Conservation (phyloP, 2,113 vertebrate species). For the Eulemur rufifrons region DNA sequence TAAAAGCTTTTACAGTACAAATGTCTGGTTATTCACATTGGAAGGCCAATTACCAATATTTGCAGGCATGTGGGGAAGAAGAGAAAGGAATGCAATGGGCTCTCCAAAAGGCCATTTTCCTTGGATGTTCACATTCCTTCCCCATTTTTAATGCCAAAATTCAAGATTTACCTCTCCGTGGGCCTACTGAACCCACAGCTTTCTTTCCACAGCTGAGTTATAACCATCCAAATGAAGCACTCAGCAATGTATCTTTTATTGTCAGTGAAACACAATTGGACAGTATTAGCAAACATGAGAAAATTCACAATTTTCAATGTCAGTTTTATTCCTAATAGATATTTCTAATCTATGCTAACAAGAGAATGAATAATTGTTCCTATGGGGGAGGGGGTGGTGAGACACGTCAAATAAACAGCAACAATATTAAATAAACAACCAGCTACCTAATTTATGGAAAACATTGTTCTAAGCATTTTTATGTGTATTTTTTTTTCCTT, state of each 20-base stretch:
- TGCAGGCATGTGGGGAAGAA: neutral
- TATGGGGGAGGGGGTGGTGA: neutral
- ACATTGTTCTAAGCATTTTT: slow-evolving; percentile 20
- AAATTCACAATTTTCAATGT: slow-evolving; percentile 45
- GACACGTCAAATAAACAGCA: neutral
- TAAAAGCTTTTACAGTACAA: slow-evolving; percentile 46
- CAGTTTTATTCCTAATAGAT: slow-evolving; percentile 6
- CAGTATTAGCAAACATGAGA: neutral
- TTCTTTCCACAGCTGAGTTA: slow-evolving; percentile 17
- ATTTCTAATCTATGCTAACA: slow-evolving; percentile 23
- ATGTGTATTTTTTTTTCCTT: neutral
- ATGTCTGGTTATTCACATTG: neutral
- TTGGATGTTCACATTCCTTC: slow-evolving; percentile 1
- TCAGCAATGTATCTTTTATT: neutral
- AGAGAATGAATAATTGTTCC: slow-evolving; percentile 27
- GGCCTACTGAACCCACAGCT: neutral
- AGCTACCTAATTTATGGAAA: neutral
- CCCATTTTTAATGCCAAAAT: slow-evolving; percentile 30
- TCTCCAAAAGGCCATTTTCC: slow-evolving; percentile 1
- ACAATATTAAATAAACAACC: neutral
- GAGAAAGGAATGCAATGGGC: neutral
- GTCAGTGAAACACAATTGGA: neutral
- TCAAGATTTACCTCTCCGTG: slow-evolving; percentile 24
- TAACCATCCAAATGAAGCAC: slow-evolving; percentile 31
- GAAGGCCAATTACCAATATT: neutral